phyloP scores from a whole-genome alignment of 2,888 invertebrate genomes.

The Aphodius granarius region DNA sequence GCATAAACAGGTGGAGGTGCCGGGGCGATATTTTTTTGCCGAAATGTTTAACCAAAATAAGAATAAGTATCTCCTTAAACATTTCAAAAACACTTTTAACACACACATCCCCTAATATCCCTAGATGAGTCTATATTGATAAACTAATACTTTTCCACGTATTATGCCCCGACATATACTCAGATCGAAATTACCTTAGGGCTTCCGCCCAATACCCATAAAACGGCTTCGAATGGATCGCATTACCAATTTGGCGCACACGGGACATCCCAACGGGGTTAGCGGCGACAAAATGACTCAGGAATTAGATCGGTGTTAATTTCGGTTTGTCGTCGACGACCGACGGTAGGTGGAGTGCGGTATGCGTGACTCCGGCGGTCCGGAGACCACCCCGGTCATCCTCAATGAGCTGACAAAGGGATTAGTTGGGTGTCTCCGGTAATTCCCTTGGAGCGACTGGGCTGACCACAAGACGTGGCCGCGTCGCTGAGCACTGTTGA shows the following conservation, averaged over 20 bases:
- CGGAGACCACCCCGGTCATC: conserved; percentile 19
- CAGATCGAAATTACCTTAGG: background rate
- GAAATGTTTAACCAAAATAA: no score
- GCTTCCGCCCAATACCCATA: background rate
- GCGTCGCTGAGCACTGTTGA: conserved; percentile 35
- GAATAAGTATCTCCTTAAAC: no score
- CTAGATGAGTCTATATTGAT: background rate
- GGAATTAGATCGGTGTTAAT: conserved; percentile 24
- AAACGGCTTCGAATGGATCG: background rate
- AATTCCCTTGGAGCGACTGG: conserved; percentile 38
- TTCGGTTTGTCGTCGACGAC: conserved; percentile 1
- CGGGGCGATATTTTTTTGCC: no score
- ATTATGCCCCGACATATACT: background rate
- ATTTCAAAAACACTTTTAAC: no score
- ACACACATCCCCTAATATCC: background rate
- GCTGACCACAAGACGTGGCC: conserved; percentile 45
- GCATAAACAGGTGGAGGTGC: no score
- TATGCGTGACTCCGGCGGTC: conserved; percentile 8
- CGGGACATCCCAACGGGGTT: background rate
- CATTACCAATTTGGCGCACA: background rate
- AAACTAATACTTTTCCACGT: background rate
- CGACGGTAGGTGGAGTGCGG: background rate
- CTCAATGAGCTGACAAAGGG: conserved; percentile 22
- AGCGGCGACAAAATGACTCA: conserved; percentile 19
- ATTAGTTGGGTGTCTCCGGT: conserved; percentile 22